Conservation (phyloP, 2,113 vertebrate species). For the Anguilla japonica region DNA sequence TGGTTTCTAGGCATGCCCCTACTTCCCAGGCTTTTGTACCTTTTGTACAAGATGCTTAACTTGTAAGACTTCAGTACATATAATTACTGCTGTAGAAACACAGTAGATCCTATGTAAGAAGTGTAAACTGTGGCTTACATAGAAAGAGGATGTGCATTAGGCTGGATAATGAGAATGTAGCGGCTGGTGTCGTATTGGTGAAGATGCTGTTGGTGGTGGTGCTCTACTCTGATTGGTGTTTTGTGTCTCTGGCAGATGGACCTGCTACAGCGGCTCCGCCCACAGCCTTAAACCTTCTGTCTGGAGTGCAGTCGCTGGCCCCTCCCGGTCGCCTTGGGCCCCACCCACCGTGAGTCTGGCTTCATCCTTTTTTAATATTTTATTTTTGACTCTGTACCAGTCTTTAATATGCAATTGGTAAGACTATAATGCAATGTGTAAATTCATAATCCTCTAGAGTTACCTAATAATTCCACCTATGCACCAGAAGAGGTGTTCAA, state of each 20-base stretch:
- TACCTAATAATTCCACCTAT: not conserved
- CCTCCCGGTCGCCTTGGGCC: conserved; percentile 43
- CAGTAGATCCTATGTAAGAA: no score
- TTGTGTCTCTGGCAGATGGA: conserved; percentile 55
- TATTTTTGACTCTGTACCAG: not conserved
- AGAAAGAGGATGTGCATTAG: no score
- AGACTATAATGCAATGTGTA: not conserved
- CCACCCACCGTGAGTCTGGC: conserved; percentile 50
- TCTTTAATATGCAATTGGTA: not conserved
- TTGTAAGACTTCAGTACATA: no score
- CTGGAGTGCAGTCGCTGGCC: conserved; percentile 40
- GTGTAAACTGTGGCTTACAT: no score
- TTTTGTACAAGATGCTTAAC: no score
- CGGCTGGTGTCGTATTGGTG: not conserved
- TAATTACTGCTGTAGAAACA: no score
- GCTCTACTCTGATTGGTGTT: not conserved
- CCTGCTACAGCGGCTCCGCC: conserved; percentile 59
- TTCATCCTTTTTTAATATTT: not conserved
- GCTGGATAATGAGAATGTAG: not conserved
- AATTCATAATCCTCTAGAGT: not conserved
- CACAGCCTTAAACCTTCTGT: conserved; percentile 53
- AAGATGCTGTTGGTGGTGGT: not conserved
- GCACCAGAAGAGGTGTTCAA: not conserved
- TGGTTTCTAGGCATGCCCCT: not conserved
- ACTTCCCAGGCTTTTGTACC: no score